Evolutionary conservation across 2,113 vertebrate genomes (phyloP).

Genomic region (Sisor rabdophorus): DNA sequence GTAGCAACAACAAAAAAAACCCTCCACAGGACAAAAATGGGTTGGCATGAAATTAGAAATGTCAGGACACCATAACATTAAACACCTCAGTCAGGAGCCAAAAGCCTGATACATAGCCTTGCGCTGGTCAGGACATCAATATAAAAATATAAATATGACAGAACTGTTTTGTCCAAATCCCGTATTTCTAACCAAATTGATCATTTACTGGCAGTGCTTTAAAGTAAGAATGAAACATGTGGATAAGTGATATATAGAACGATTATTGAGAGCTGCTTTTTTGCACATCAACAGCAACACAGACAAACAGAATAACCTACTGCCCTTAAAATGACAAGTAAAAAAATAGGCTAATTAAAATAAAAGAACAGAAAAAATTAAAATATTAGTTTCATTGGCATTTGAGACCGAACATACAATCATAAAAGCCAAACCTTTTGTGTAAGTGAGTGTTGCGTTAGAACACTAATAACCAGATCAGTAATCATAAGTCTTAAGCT

Average conservation of each 20-base stretch:
- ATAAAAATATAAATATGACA: constrained; percentile 57
- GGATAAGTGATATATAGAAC: constrained; percentile 24
- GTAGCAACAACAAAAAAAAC: constrained; percentile 59
- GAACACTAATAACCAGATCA: too few relatives aligned
- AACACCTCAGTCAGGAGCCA: constrained; percentile 61
- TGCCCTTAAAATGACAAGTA: constrained; percentile 44
- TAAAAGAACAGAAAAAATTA: too few relatives aligned
- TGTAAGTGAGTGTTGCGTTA: too few relatives aligned
- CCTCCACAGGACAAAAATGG: constrained; percentile 63
- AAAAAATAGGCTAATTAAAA: constrained; percentile 25
- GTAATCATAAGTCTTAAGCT: too few relatives aligned
- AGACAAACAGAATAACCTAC: constrained; percentile 54
- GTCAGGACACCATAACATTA: constrained; percentile 61
- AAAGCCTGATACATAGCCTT: constrained; percentile 58
- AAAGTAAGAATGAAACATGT: constrained; percentile 47
- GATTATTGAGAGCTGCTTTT: constrained; percentile 35
- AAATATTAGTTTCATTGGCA: too few relatives aligned
- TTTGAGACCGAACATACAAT: too few relatives aligned
- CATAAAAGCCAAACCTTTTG: not conserved
- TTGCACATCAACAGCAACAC: constrained; percentile 52
- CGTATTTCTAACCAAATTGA: constrained; percentile 52
- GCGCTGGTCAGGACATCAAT: constrained; percentile 56
- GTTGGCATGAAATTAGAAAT: constrained; percentile 54
- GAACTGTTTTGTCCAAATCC: constrained; percentile 47
- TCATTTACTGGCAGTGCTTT: constrained; percentile 51